phyloP scores from a whole-genome alignment of 2,888 invertebrate species.

The Eupithecia vulgata region DNA sequence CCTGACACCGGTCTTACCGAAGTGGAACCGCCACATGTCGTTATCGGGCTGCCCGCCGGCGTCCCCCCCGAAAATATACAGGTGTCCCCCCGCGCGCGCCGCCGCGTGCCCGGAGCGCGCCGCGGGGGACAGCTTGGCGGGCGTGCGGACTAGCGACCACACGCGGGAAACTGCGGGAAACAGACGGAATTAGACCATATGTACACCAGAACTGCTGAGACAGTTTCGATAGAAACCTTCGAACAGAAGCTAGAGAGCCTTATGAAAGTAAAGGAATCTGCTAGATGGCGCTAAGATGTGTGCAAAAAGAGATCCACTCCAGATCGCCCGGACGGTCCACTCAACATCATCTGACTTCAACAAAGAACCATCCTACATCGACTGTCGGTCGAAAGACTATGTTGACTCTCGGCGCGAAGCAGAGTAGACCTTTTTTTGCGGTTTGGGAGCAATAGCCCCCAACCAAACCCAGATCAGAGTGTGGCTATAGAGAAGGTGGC shows the following conservation, averaged over 20 bases:
- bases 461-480: not conserved
- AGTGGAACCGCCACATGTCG: constrained; percentile 93
- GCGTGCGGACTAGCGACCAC: constrained; percentile 86
- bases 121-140: constrained; percentile 86
- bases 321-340: not conserved
- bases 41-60: constrained; percentile 87
- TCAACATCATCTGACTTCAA: not conserved
- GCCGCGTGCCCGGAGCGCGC: constrained; percentile 91
- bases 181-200: not conserved
- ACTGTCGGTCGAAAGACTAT: too few relatives aligned
- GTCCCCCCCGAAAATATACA: constrained; percentile 93
- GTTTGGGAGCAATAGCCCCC: too few relatives aligned
- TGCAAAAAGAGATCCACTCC: not conserved
- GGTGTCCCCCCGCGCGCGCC: constrained; percentile 89
- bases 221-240: too few relatives aligned
- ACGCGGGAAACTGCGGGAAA: constrained; percentile 80
- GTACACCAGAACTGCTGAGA: not conserved
- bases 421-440: too few relatives aligned
- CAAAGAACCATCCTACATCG: too few relatives aligned
- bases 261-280: too few relatives aligned
- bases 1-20: constrained; percentile 77
- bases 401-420: too few relatives aligned
- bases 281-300: too few relatives aligned
- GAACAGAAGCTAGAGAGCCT: too few relatives aligned
- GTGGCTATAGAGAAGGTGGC: not conserved